A percentile compares a stretch with the other conserved stretches of the same genome.
phyloP scores from a whole-genome alignment of 2,797 vertebrate species.

The Heterohyrax brucei region DNA sequence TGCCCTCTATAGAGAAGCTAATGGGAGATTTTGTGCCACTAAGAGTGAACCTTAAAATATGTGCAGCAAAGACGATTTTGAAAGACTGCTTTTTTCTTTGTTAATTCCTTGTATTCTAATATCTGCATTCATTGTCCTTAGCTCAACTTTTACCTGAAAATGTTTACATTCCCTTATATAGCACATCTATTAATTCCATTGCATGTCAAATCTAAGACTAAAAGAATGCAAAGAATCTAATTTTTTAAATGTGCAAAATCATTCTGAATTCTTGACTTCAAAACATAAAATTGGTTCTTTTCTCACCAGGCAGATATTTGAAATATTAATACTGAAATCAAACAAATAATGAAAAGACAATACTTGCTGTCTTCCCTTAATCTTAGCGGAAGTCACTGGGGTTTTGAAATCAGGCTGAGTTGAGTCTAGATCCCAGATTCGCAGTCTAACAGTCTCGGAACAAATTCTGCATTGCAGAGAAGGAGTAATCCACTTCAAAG shows the following conservation, averaged over 20 bases:
- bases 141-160: background rate
- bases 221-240: background rate
- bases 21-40: too few relatives aligned
- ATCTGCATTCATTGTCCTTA: background rate
- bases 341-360: background rate
- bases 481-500: background rate
- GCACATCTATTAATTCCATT: background rate
- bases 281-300: slow-evolving; percentile 3
- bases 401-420: background rate
- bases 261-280: slow-evolving; percentile 33
- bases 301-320: slow-evolving; percentile 10
- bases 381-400: background rate
- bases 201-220: background rate
- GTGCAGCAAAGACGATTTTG: background rate
- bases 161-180: background rate
- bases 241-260: background rate
- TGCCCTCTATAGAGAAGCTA: background rate
- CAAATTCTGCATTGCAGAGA: background rate
- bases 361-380: background rate
- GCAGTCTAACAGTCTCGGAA: background rate
- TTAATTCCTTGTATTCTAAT: background rate
- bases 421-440: background rate
- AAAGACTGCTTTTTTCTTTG: slow-evolving; percentile 24
- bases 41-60: background rate
- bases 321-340: background rate